Evolutionary conservation across 1,140 invertebrate species (phyloP), one percentile per base, ranked within the genome.

Genomic region (Physella acuta): DNA sequence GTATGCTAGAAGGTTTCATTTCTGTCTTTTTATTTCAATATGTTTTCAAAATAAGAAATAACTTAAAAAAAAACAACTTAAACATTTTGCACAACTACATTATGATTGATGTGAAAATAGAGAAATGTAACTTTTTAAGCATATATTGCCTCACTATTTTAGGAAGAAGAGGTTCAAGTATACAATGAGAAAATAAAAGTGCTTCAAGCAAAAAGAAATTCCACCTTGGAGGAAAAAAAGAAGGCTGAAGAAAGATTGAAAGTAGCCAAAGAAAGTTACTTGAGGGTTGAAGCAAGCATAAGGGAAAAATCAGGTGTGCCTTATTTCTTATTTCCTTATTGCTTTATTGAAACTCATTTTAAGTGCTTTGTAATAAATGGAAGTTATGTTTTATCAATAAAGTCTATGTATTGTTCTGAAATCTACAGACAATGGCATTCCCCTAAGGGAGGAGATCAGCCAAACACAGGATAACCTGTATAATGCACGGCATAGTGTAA

Each of bases 151-250:
- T n/a, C n/a, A n/a, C n/a, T 73, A 31, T 73, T 55, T 52, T 63
- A 84, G 82, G 80, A 81, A 74, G 80, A 82, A 68, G 84, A 87
- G 4, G 89, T 92, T 28, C 86, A 91, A 82, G 87, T 90, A 73
- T 81, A 80, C 17, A 66, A 81, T 76, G 65, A 76, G 20, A 78
- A 81, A 69, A 78, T 83, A 1, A 14, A 71, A 17, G 68, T 59
- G 16, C 71, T 81, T 44, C 63, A 78, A 52, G 73, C 74, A n/a
- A 68, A 78, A 37, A 39, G 67, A 8, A 59, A 63, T 26, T 58
- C 31, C 31, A 67, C 71, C 2, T 65, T 39, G 26, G 51, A 69
- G 14, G 52, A 59, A 24, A 71, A 76, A 31, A 24, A 71, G 0
- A 55, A 76, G 31, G 60, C 71, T 20, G 73, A 79, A 37, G 64